phyloP scores from a whole-genome alignment of 2,888 invertebrate genomes.

The Odontomyia ornata region DNA sequence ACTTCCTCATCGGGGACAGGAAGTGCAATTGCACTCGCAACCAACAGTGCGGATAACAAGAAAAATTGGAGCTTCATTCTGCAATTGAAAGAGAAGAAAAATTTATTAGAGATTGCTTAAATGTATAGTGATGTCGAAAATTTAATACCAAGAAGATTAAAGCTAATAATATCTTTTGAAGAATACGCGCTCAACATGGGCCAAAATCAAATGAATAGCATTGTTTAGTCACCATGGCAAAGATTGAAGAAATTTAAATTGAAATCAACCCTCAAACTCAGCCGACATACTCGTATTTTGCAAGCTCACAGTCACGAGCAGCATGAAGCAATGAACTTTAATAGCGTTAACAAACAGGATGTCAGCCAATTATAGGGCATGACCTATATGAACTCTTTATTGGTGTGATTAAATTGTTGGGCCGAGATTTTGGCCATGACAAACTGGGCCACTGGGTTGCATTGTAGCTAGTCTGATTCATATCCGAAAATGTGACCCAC shows the following conservation, averaged over 20 bases:
- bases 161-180: no score
- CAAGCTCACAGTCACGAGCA: neutral
- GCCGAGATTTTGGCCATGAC: constrained; percentile 16
- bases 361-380: constrained; percentile 37
- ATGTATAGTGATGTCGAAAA: neutral
- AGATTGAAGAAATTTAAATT: neutral
- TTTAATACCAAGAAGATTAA: no score
- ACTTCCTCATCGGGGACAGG: constrained; percentile 61
- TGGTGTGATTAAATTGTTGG: neutral
- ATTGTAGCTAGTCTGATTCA: neutral
- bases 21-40: constrained; percentile 56
- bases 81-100: constrained; percentile 21
- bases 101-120: neutral
- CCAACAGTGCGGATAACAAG: constrained; percentile 57
- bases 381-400: constrained; percentile 6
- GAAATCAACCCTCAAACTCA: neutral
- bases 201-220: no score
- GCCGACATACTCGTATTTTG: no score
- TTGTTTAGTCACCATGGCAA: no score
- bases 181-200: no score
- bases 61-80: constrained; percentile 61
- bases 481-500: constrained; percentile 18
- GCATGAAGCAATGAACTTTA: constrained; percentile 17
- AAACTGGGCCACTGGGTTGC: constrained; percentile 30
- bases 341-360: constrained; percentile 34